Percentiles rank a stretch among this genome's conserved stretches.
These are phyloP conservation scores for Acholoe squamosa DNA, from an alignment of 2,888 invertebrate genomes.

Conservation along the genomic window DNA sequence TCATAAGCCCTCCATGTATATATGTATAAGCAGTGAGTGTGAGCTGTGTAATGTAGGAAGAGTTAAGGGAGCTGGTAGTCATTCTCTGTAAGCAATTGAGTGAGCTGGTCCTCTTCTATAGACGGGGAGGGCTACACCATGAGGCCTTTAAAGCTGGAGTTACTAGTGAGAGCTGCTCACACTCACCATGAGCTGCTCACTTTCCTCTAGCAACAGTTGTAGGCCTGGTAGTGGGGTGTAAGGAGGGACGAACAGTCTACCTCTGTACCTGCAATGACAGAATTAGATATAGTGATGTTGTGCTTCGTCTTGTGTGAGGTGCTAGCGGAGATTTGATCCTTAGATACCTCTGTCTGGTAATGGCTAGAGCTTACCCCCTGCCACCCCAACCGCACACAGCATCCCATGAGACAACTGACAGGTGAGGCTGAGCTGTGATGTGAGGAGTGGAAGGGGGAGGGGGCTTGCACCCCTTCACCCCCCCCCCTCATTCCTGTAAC, in stretches of 20 bases:
- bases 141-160: background rate
- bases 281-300: background rate
- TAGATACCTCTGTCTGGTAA: constrained; percentile 22
- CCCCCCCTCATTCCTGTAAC: background rate
- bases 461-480: background rate
- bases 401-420: background rate
- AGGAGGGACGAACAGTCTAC: no score
- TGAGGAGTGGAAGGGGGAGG: background rate
- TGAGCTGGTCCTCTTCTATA: no score
- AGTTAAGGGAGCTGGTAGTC: no score
- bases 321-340: constrained; percentile 15
- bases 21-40: no score
- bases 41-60: no score
- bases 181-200: background rate
- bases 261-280: background rate
- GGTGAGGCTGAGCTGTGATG: background rate
- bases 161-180: background rate
- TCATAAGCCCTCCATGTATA: background rate
- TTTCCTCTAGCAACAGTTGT: background rate
- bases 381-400: background rate
- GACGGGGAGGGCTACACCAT: background rate
- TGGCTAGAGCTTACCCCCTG: background rate
- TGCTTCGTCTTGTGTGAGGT: background rate
- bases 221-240: background rate
- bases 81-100: no score